These are phyloP conservation scores for Prochilodus magdalenae DNA, from an alignment of 2,113 vertebrate genomes.

Conservation along the genomic window DNA sequence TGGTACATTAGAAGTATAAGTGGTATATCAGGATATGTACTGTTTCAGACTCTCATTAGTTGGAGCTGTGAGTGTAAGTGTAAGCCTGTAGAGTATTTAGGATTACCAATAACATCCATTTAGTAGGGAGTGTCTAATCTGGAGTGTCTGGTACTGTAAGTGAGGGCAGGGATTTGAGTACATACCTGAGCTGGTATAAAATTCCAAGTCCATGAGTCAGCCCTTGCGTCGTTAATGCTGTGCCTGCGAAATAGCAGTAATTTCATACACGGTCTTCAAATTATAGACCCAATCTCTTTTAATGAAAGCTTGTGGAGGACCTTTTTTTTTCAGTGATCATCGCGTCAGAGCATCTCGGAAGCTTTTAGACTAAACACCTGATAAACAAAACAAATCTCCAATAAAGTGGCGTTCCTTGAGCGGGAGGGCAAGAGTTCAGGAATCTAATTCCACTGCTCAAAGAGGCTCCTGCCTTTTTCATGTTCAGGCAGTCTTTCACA, in stretches of 20 bases:
- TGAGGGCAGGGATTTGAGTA: no score
- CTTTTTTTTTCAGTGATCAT: conserved; percentile 60
- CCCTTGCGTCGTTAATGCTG: neutral
- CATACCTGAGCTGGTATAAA: no score
- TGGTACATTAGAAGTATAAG: no score
- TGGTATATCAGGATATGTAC: no score
- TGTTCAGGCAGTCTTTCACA: conserved; percentile 71
- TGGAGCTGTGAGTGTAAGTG: no score
- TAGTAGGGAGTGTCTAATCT: no score
- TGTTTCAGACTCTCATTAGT: no score
- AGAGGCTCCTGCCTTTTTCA: conserved; percentile 70
- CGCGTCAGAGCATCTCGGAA: conserved; percentile 57
- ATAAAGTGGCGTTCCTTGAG: conserved; percentile 54
- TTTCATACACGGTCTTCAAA: conserved; percentile 10
- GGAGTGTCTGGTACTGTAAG: no score
- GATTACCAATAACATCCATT: no score
- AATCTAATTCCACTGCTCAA: conserved; percentile 82
- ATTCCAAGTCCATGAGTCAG: neutral
- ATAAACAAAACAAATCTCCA: conserved; percentile 59
- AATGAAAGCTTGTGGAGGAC: conserved; percentile 50
- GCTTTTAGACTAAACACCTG: conserved; percentile 65
- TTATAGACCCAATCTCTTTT: conserved; percentile 44
- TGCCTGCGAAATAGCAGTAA: neutral
- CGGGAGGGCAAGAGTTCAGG: conserved; percentile 68
- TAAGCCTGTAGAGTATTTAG: no score